These are phyloP conservation scores for Masnerella sp. DNA, from an alignment of 2,888 invertebrate species.

Conservation along the genomic window DNA sequence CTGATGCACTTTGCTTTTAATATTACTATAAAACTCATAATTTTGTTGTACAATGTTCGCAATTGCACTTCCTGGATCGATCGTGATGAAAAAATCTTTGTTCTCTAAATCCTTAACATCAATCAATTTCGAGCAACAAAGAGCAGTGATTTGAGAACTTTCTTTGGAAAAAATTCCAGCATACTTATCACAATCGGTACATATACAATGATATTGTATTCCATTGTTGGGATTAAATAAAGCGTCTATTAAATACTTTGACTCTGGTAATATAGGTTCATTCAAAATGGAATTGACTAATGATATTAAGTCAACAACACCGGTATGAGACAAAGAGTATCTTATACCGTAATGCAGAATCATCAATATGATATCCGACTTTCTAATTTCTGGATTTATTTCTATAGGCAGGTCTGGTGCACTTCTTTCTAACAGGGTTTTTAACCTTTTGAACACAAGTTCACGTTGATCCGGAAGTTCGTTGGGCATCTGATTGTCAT, in stretches of 20 bases:
- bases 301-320: neutral
- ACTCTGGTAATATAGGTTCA: neutral
- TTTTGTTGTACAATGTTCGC: neutral
- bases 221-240: neutral
- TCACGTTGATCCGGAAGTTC: too few species aligned
- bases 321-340: neutral
- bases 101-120: neutral
- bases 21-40: conserved; percentile 8
- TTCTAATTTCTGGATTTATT: too few species aligned
- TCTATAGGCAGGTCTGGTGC: too few species aligned
- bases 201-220: neutral
- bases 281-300: neutral
- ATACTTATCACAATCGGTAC: neutral
- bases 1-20: neutral
- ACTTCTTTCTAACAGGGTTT: too few species aligned
- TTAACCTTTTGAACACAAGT: too few species aligned
- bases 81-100: conserved; percentile 18
- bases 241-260: neutral
- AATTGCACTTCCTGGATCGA: conserved; percentile 1
- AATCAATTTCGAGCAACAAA: neutral
- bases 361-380: neutral
- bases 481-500: too few species aligned
- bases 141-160: neutral
- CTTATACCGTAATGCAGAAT: neutral
- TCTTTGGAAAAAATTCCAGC: neutral